Evolutionary conservation across 2,113 vertebrate species (phyloP).

Genomic region (Microcebus tavaratra): DNA sequence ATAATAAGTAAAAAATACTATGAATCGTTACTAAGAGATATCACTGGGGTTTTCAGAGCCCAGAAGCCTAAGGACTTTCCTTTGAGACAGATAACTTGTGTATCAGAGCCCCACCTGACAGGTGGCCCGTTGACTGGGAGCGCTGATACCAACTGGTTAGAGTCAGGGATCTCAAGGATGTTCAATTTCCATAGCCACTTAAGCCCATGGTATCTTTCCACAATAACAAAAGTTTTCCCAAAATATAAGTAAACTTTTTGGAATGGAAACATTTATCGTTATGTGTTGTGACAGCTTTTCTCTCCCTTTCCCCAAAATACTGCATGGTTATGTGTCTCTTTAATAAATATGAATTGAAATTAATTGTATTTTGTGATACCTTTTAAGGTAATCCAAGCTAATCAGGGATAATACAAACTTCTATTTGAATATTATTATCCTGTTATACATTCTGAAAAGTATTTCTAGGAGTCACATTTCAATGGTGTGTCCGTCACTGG

Average conservation of each 20-base stretch:
- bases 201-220: neutral
- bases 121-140: neutral
- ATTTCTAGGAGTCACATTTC: neutral
- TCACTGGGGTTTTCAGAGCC: neutral
- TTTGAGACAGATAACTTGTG: neutral
- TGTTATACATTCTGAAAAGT: neutral
- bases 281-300: neutral
- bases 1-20: neutral
- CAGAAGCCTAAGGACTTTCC: neutral
- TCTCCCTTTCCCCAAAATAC: neutral
- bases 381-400: neutral
- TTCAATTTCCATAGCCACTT: neutral
- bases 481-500: neutral
- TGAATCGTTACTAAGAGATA: neutral
- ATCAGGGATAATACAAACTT: neutral
- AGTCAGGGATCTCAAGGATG: neutral
- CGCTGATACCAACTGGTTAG: neutral
- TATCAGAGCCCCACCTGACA: neutral
- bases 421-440: neutral
- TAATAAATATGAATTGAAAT: neutral
- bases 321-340: neutral
- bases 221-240: neutral
- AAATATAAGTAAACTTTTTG: neutral
- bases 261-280: neutral
- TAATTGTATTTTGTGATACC: neutral